Evolutionary conservation across 1,140 invertebrate genomes (phyloP), one percentile per base, ranked within the genome.

Genomic region (Adoxophyes honmai): DNA sequence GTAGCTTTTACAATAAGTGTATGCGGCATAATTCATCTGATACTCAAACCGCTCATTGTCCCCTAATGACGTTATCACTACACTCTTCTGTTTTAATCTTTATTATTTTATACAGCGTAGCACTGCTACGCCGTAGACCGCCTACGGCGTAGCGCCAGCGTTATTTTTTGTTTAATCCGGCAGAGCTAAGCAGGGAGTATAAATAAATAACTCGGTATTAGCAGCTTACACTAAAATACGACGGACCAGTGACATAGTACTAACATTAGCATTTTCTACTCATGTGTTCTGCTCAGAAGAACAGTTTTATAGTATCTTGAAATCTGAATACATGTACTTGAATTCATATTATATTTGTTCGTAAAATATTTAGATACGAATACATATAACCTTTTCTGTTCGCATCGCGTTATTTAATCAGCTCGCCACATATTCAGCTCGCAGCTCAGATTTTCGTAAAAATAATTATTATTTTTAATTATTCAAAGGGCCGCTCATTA

Each of bases 401-500:
- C 21, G 2, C 21, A 3, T 28, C 21, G 6, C 2, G 8, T 54
- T 36, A 34, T 18, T 34, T 16, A 54, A 36, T 54, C 52, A 37
- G 52, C 8, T 10, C 16, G 9, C 52, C 15, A 15, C 52, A 13
- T 48, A 15, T 59, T 48, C 54, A 52, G 28, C 39, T 28, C 44
- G 44, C 35, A 33, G 44, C 28, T 55, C 16, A 60, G 44, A 64
- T 66, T 69, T 55, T 57, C 44, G 66, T 63, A 69, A 73, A 71
- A 73, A 71, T 64, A 73, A 66, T 65, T 42, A 66, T 65, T 42
- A 68, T 70, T 75, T 44, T 68, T 70, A 73, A 74, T 71, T 71
- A 76, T 64, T 57, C 62, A 67, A 66, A 67, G 61, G 60, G 62
- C 53, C 60, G 52, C 65, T 74, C 69, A 71, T 77, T 72, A 74